These are phyloP conservation scores for Nineta flava DNA, from an alignment of 2,888 invertebrate genomes.

Conservation along the genomic window DNA sequence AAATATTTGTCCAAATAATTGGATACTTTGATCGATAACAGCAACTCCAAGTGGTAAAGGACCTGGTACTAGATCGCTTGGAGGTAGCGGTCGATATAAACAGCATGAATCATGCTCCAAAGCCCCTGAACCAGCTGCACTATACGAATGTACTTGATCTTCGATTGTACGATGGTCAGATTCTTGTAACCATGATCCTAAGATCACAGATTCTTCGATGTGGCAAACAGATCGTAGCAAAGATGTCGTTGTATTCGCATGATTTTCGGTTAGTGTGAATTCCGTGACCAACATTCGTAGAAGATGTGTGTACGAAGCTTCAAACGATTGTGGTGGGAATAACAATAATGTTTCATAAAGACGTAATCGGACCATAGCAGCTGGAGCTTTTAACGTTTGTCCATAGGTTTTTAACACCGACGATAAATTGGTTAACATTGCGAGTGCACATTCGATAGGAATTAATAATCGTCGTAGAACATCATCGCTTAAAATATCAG, in stretches of 20 bases:
- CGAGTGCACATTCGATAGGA: slow-evolving; percentile 89
- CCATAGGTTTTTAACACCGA: slow-evolving; percentile 77
- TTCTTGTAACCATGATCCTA: slow-evolving; percentile 91
- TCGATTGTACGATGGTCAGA: slow-evolving; percentile 93
- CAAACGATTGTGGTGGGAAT: slow-evolving; percentile 63
- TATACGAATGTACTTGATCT: slow-evolving; percentile 90
- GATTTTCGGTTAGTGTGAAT: slow-evolving; percentile 86
- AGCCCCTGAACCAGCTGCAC: slow-evolving; percentile 90
- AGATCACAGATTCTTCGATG: slow-evolving; percentile 75
- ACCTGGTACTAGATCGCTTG: slow-evolving; percentile 47
- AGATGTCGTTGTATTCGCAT: slow-evolving; percentile 80
- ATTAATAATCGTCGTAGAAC: slow-evolving; percentile 74
- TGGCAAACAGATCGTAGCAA: slow-evolving; percentile 68
- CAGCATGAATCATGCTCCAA: slow-evolving; percentile 93
- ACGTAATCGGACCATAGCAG: slow-evolving; percentile 82
- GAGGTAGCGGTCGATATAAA: slow-evolving; percentile 55
- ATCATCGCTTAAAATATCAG: slow-evolving; percentile 82
- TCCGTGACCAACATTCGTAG: slow-evolving; percentile 86
- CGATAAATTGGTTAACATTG: slow-evolving; percentile 81
- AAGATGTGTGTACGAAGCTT: slow-evolving; percentile 77
- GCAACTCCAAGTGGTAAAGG: slow-evolving; percentile 88
- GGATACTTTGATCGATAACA: slow-evolving; percentile 88
- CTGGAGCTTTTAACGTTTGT: slow-evolving; percentile 83
- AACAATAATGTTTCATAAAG: slow-evolving; percentile 76
- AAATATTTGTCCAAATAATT: slow-evolving; percentile 86